Evolutionary conservation across 2,113 vertebrate genomes (phyloP).

Genomic region (Vulpes lagopus): DNA sequence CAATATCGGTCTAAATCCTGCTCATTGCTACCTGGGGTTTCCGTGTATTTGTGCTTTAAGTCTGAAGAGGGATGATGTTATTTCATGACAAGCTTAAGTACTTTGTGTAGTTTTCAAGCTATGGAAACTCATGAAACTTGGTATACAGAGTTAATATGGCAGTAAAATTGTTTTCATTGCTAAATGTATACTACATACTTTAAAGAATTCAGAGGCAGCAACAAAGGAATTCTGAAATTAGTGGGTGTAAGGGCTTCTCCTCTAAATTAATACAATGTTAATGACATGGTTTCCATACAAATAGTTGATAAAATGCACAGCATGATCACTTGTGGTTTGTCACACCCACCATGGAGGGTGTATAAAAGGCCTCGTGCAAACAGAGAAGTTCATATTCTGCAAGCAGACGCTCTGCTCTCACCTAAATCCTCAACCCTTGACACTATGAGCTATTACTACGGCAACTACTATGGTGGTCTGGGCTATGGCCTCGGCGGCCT

Average conservation of each 20-base stretch:
- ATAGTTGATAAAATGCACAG: background rate
- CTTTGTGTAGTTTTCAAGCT: background rate
- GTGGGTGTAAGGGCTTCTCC: background rate
- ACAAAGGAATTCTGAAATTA: background rate
- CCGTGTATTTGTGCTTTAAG: background rate
- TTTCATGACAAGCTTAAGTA: background rate
- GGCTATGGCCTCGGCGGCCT: background rate
- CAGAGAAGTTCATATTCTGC: background rate
- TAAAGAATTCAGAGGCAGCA: background rate
- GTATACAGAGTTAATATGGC: background rate
- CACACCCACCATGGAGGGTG: background rate
- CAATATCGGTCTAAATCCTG: too few species aligned
- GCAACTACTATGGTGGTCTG: background rate
- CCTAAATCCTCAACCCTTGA: background rate
- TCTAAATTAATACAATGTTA: background rate
- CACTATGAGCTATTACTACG: slow-evolving; percentile 36
- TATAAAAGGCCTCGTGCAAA: background rate
- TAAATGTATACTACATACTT: background rate
- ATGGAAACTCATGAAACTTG: background rate
- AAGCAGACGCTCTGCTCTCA: background rate
- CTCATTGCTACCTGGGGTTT: background rate
- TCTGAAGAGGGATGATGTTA: background rate
- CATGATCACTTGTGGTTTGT: background rate
- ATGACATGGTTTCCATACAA: background rate
- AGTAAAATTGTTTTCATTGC: background rate